Conservation (phyloP, 2,888 invertebrate genomes). For the Apotomis turbidana region DNA sequence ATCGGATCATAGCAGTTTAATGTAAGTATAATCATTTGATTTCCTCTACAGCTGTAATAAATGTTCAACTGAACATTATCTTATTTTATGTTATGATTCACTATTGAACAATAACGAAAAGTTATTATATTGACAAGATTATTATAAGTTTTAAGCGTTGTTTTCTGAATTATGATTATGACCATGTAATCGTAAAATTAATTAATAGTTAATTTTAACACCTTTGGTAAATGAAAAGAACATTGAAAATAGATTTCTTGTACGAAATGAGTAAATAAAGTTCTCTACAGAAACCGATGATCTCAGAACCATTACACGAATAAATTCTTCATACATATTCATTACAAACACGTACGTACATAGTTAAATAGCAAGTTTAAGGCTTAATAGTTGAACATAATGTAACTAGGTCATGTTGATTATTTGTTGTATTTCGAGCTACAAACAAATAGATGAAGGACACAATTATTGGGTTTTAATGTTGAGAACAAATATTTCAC, state of each 20-base stretch:
- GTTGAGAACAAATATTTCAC: neutral
- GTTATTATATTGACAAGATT: too few species aligned
- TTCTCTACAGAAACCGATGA: neutral
- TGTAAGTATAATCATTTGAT: slow-evolving; percentile 10
- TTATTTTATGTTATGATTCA: too few species aligned
- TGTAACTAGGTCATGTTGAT: slow-evolving; percentile 1
- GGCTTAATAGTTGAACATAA: neutral
- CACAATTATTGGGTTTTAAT: neutral
- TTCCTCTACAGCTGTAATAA: neutral
- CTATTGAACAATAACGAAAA: too few species aligned
- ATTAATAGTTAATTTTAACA: too few species aligned
- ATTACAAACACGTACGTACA: neutral
- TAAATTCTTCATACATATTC: neutral
- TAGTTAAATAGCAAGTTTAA: neutral
- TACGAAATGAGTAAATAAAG: neutral
- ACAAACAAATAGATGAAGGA: neutral
- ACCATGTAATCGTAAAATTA: too few species aligned
- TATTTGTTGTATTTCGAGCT: neutral
- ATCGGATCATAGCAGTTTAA: slow-evolving; percentile 27
- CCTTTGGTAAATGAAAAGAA: too few species aligned
- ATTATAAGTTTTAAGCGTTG: too few species aligned
- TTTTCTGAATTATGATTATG: too few species aligned
- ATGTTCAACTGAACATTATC: too few species aligned
- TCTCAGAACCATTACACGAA: neutral
- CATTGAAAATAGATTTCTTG: neutral